Evolutionary conservation across 2,797 vertebrate species (phyloP).

Genomic region (Thripadectes ignobilis): DNA sequence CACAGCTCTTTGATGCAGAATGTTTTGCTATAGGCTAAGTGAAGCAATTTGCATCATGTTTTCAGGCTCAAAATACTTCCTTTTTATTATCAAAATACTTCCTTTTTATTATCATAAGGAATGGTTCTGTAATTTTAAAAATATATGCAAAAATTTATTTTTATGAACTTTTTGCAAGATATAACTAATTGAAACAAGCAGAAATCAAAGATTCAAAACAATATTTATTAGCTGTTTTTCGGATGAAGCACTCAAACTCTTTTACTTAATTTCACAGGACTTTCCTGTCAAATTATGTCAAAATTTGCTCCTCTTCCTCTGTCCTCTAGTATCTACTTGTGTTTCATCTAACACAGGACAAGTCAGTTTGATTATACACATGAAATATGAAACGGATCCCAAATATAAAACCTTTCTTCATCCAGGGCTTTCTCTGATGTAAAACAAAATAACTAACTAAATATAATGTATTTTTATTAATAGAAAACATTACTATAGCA

Average conservation of each 20-base stretch:
- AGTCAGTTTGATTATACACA: not conserved
- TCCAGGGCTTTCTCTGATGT: not conserved
- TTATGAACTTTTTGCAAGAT: not conserved
- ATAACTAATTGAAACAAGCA: not conserved
- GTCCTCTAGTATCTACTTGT: not conserved
- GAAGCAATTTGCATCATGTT: conserved; percentile 62
- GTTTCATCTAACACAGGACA: not conserved
- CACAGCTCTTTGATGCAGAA: conserved; percentile 55
- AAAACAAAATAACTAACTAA: not conserved
- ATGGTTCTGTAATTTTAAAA: not conserved
- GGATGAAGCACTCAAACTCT: not conserved
- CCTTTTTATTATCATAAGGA: not conserved
- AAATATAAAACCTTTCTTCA: not conserved
- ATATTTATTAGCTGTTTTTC: not conserved
- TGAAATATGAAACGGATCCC: not conserved
- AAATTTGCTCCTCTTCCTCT: not conserved
- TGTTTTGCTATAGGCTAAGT: conserved; percentile 61
- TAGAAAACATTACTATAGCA: not conserved
- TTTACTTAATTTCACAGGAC: not conserved
- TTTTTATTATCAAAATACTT: not conserved
- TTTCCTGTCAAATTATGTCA: not conserved
- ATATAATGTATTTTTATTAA: not conserved
- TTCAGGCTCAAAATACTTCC: not conserved
- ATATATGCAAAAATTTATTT: not conserved
- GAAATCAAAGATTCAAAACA: not conserved